Evolutionary conservation across 2,888 invertebrate genomes (phyloP).

Genomic region (Troides oblongomaculatus): DNA sequence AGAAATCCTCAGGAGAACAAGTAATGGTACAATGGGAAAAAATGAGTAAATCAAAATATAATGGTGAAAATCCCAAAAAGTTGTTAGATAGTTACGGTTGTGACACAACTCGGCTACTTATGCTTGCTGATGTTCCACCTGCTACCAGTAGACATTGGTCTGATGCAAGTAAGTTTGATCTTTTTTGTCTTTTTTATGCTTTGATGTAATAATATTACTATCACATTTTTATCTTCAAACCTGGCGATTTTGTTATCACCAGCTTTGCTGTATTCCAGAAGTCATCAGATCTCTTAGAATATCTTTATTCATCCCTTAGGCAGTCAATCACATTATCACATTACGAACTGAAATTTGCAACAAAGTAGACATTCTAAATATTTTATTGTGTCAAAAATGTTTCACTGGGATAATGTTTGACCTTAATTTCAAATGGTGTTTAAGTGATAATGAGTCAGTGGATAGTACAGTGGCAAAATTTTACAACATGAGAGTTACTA

Average conservation of each 20-base stretch:
- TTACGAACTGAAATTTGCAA: no score
- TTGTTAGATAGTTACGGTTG: slow-evolving; percentile 90
- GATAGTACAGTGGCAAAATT: no score
- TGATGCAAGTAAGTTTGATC: slow-evolving; percentile 83
- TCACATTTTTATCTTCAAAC: background rate
- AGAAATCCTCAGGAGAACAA: slow-evolving; percentile 82
- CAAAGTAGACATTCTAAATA: no score
- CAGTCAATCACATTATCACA: no score
- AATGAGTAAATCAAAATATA: slow-evolving; percentile 99
- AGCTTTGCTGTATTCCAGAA: background rate
- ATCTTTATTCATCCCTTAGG: no score
- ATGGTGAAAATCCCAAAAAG: slow-evolving; percentile 95
- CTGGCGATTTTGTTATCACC: background rate
- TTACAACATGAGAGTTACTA: no score
- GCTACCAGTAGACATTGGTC: slow-evolving; percentile 95
- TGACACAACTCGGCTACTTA: slow-evolving; percentile 93
- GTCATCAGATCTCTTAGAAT: background rate
- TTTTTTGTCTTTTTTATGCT: background rate
- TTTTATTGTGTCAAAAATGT: no score
- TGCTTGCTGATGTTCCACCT: slow-evolving; percentile 94
- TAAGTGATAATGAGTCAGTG: no score
- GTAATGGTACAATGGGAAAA: slow-evolving; percentile 94
- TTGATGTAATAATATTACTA: background rate
- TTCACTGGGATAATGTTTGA: no score
- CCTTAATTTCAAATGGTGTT: no score